A percentile compares a stretch with the other conserved stretches of the same genome.
Conservation (phyloP, 1,140 invertebrate species). For the Coptotermes formosanus region DNA sequence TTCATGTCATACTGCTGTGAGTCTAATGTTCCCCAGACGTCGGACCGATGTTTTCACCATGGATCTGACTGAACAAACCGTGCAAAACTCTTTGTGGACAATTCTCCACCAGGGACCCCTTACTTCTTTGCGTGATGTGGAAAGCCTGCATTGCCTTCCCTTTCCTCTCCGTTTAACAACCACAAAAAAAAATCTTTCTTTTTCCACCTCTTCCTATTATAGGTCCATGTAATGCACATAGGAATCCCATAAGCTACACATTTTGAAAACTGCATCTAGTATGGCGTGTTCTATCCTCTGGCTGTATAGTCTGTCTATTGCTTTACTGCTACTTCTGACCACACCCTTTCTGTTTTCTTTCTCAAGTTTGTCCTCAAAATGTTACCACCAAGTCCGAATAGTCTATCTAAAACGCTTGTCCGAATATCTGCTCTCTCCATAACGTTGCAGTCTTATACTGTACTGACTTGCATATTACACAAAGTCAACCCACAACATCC, state of each 20-base stretch:
- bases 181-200: slow-evolving; percentile 11
- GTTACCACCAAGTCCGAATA: neutral
- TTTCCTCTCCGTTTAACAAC: neutral
- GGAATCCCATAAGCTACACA: slow-evolving; percentile 7
- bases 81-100: neutral
- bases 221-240: neutral
- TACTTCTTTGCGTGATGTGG: slow-evolving; percentile 4
- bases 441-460: too few relatives aligned
- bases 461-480: too few relatives aligned
- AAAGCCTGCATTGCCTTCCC: neutral
- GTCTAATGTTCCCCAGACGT: neutral
- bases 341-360: neutral
- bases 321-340: neutral
- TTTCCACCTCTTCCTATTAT: neutral
- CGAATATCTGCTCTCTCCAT: neutral
- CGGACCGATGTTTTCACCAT: neutral
- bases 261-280: slow-evolving; percentile 9
- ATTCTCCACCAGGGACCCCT: neutral
- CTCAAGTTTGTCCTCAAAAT: neutral
- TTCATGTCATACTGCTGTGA: too few relatives aligned
- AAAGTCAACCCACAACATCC: too few relatives aligned
- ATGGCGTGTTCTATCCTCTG: neutral
- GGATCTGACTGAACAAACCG: neutral
- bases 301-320: neutral
- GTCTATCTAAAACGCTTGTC: neutral